Evolutionary conservation across 2,113 vertebrate species (phyloP).

Genomic region (Neogobius melanostomus): DNA sequence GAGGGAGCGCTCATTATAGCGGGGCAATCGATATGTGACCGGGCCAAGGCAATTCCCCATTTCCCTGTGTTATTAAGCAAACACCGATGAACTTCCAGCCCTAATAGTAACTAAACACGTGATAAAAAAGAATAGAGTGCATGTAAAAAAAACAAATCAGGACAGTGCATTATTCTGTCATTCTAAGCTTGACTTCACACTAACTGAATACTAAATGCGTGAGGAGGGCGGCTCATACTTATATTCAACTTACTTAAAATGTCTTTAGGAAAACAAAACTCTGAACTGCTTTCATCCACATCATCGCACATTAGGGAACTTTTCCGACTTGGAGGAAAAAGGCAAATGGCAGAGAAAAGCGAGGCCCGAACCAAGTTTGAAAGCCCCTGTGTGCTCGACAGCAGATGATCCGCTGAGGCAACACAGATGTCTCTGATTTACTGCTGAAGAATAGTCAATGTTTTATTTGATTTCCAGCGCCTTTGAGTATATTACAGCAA

Average conservation of each 20-base stretch:
- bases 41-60: not conserved
- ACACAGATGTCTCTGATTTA: constrained; percentile 5
- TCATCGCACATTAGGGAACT: not conserved
- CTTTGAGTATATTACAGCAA: not conserved
- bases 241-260: no score
- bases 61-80: not conserved
- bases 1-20: not conserved
- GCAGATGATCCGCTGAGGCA: not conserved
- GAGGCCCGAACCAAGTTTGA: not conserved
- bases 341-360: not conserved
- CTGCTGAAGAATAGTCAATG: not conserved
- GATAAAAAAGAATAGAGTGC: not conserved
- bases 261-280: not conserved
- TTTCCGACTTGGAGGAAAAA: not conserved
- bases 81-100: not conserved
- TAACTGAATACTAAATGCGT: no score
- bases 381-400: not conserved
- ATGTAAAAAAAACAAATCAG: not conserved
- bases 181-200: no score
- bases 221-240: no score
- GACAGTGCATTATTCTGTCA: no score
- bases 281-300: not conserved
- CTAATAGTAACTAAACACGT: not conserved
- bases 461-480: not conserved
- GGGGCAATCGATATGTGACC: constrained; percentile 2